Evolutionary conservation across 1,140 invertebrate species (phyloP).

Genomic region (Formica exsecta): DNA sequence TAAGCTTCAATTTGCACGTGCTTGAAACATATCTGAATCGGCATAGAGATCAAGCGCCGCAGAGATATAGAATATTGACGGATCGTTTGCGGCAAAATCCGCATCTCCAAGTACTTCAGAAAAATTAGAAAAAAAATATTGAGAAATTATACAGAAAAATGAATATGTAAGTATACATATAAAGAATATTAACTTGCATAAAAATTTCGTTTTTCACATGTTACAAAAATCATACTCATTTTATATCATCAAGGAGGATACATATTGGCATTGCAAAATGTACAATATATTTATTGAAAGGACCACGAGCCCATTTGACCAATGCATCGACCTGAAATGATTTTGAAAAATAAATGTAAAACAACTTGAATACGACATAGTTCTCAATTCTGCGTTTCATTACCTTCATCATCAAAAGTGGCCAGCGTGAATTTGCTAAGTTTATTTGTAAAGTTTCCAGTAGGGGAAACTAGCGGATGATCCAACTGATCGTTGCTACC

Average conservation of each 20-base stretch:
- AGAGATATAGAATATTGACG: conserved; percentile 78
- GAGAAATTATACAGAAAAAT: neutral
- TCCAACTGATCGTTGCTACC: conserved; percentile 82
- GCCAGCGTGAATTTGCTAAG: conserved; percentile 94
- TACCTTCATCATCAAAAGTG: conserved; percentile 95
- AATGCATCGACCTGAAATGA: conserved; percentile 89
- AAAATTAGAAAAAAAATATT: conserved; percentile 2
- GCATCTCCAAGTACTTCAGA: conserved; percentile 54
- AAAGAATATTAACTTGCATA: neutral
- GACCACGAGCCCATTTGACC: conserved; percentile 92
- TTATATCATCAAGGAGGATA: conserved; percentile 14
- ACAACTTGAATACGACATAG: neutral
- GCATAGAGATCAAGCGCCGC: conserved; percentile 80
- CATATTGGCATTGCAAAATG: conserved; percentile 11
- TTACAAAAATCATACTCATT: conserved; percentile 24
- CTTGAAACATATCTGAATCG: conserved; percentile 84
- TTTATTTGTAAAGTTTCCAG: conserved; percentile 92
- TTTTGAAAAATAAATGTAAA: conserved; percentile 36
- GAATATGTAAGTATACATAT: neutral
- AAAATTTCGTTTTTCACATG: neutral
- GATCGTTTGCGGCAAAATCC: conserved; percentile 63
- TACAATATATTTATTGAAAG: conserved; percentile 84
- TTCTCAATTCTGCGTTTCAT: conserved; percentile 1
- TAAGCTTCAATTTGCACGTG: conserved; percentile 82
- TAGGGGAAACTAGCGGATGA: conserved; percentile 84